These are phyloP conservation scores for Eupithecia dodoneata DNA, from an alignment of 2,888 invertebrate species.

Conservation along the genomic window DNA sequence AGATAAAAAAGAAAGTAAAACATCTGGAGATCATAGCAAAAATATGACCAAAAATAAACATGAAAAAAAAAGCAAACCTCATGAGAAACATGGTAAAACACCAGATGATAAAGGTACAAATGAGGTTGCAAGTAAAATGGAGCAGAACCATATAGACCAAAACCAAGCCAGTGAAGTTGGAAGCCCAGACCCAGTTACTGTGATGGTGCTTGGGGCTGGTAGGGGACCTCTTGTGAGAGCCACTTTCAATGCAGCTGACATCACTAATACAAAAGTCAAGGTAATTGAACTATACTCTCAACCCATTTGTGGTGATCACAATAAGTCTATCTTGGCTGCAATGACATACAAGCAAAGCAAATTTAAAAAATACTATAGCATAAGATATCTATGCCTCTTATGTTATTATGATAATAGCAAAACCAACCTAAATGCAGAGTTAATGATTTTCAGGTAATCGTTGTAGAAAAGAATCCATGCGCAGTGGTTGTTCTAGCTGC, in stretches of 20 bases:
- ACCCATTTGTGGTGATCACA: no score
- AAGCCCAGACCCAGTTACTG: slow-evolving; percentile 66
- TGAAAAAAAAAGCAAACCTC: not conserved
- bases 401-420: not conserved
- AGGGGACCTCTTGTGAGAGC: slow-evolving; percentile 97
- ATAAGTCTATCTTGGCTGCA: no score
- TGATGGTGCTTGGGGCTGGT: slow-evolving; percentile 97
- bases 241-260: slow-evolving; percentile 92
- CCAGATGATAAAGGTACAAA: not conserved
- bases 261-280: slow-evolving; percentile 89
- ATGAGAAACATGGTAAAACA: slow-evolving; percentile 3
- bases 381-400: not conserved
- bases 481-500: slow-evolving; percentile 94
- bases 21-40: not conserved
- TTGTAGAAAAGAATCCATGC: slow-evolving; percentile 99
- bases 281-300: slow-evolving; percentile 49
- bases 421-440: not conserved
- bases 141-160: not conserved
- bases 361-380: no score
- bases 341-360: no score
- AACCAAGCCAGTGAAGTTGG: slow-evolving; percentile 14
- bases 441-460: slow-evolving; percentile 86
- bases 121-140: not conserved
- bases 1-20: not conserved
- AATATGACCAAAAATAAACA: not conserved